Evolutionary conservation across 2,113 vertebrate species (phyloP).

Genomic region (Campylorhamphus procurvoides): DNA sequence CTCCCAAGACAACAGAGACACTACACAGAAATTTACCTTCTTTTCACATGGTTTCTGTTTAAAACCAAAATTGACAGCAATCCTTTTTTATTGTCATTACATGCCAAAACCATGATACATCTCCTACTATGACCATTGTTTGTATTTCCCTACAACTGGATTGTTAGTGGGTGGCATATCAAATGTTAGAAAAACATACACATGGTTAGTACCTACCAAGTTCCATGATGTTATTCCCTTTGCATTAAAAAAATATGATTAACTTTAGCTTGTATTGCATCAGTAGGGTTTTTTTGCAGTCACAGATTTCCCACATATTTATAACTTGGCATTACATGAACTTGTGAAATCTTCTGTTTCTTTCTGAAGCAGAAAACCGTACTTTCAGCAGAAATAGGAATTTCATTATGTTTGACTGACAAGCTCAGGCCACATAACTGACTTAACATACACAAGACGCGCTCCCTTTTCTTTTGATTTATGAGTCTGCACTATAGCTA

Average conservation of each 20-base stretch:
- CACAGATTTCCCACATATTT: neutral
- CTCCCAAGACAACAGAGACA: neutral
- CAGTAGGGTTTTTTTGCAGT: neutral
- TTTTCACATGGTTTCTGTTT: neutral
- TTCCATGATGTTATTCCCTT: neutral
- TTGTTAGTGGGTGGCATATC: neutral
- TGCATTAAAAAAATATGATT: neutral
- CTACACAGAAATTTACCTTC: neutral
- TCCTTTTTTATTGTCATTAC: neutral
- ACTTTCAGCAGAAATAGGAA: slow-evolving; percentile 5
- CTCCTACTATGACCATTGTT: neutral
- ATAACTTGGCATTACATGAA: neutral
- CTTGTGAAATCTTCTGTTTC: neutral
- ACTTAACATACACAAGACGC: neutral
- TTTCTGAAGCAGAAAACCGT: neutral
- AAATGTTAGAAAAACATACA: neutral
- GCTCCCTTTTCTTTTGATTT: neutral
- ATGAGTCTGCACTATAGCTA: neutral
- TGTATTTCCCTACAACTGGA: neutral
- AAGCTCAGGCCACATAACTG: slow-evolving; percentile 1
- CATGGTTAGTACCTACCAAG: neutral
- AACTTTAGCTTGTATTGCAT: neutral
- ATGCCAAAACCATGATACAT: neutral
- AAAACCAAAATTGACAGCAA: neutral
- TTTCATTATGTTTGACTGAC: slow-evolving; percentile 10